phyloP scores from a whole-genome alignment of 1,140 invertebrate genomes.

The Arctopsyche grandis region DNA sequence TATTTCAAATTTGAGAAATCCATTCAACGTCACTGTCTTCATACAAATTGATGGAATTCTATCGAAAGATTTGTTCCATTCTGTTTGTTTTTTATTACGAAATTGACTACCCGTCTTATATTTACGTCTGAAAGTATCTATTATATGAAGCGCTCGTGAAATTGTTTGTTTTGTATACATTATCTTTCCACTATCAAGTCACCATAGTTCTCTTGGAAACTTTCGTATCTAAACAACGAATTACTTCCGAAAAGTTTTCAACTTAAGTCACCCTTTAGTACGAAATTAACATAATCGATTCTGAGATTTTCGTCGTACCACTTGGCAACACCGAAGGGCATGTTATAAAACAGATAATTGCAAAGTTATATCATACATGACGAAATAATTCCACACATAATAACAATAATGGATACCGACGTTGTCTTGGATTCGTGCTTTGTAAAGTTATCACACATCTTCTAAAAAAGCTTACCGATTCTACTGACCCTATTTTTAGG shows the following conservation, averaged over 20 bases:
- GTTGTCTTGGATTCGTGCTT: no score
- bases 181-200: conserved; percentile 27
- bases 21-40: neutral
- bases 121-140: no score
- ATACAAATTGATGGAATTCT: neutral
- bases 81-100: neutral
- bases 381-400: no score
- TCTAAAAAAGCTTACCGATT: no score
- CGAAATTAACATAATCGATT: conserved; percentile 28
- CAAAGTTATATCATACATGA: no score
- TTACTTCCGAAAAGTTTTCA: conserved; percentile 16
- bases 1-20: neutral
- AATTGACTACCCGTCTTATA: no score
- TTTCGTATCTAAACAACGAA: conserved; percentile 31
- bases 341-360: no score
- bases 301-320: conserved; percentile 6
- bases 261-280: conserved; percentile 16
- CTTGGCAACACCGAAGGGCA: neutral
- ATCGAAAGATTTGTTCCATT: neutral
- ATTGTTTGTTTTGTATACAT: conserved; percentile 12
- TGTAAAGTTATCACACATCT: no score
- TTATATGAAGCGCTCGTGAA: neutral
- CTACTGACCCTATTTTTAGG: no score
- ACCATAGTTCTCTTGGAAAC: neutral
- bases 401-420: no score